Evolutionary conservation across 2,113 vertebrate species (phyloP).

Genomic region (Leptobrachium ailaonicum): DNA sequence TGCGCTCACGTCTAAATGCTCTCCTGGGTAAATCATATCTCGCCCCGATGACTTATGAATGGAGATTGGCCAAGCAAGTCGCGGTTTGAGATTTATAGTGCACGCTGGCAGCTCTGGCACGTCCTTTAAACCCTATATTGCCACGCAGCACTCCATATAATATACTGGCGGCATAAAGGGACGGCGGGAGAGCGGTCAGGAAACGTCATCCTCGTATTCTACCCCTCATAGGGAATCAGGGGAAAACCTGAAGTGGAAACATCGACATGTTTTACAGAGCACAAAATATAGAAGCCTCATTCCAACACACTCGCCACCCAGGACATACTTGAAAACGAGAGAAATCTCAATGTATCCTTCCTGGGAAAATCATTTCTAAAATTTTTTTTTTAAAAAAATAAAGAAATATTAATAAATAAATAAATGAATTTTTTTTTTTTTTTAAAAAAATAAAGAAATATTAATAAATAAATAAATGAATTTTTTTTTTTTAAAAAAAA

Average conservation of each 20-base stretch:
- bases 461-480: too few relatives aligned
- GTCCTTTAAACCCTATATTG: fast-evolving
- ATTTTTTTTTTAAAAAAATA: too few relatives aligned
- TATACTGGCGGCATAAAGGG: not conserved
- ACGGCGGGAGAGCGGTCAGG: not conserved
- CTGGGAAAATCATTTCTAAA: too few relatives aligned
- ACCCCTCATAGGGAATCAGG: slow-evolving; percentile 48
- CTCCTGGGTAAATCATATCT: slow-evolving; percentile 53
- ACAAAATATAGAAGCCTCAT: too few relatives aligned
- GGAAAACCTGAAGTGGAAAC: not conserved
- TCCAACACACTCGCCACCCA: too few relatives aligned
- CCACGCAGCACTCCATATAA: not conserved
- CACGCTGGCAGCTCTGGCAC: not conserved
- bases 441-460: too few relatives aligned
- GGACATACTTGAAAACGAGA: too few relatives aligned
- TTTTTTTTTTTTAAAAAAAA: too few relatives aligned
- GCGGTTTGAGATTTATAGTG: not conserved
- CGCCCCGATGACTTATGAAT: slow-evolving; percentile 53
- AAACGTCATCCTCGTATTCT: slow-evolving; percentile 29
- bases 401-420: too few relatives aligned
- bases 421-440: too few relatives aligned
- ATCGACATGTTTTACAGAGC: not conserved
- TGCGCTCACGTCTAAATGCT: slow-evolving; percentile 51
- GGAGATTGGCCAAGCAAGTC: slow-evolving; percentile 27
- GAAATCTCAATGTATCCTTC: too few relatives aligned